phyloP scores from a whole-genome alignment of 2,888 invertebrate species.

The Orchesellides sinensis region DNA sequence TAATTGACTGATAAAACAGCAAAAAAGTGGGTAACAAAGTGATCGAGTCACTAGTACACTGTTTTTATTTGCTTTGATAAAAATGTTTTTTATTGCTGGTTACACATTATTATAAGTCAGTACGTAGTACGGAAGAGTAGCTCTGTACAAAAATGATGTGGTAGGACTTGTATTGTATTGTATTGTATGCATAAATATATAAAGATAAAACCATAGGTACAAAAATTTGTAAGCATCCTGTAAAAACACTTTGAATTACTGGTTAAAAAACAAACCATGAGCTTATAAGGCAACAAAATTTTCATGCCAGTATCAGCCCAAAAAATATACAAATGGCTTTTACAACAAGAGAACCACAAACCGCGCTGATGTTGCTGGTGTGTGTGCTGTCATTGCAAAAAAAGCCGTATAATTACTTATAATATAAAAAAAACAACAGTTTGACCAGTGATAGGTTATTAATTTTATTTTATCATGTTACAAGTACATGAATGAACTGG shows the following conservation, averaged over 20 bases:
- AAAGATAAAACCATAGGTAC: neutral
- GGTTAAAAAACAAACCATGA: too few species aligned
- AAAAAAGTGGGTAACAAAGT: constrained; percentile 49
- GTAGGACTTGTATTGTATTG: too few species aligned
- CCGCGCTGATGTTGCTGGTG: constrained; percentile 1
- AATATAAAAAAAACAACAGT: constrained; percentile 27
- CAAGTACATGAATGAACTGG: constrained; percentile 34
- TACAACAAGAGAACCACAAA: neutral
- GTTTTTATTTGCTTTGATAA: neutral
- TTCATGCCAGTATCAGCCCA: neutral
- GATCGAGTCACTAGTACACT: constrained; percentile 22
- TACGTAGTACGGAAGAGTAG: too few species aligned
- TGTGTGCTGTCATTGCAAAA: neutral
- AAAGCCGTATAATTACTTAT: constrained; percentile 10
- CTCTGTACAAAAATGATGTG: too few species aligned
- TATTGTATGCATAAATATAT: too few species aligned
- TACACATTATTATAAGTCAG: neutral
- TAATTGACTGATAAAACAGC: constrained; percentile 42
- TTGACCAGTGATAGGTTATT: constrained; percentile 13
- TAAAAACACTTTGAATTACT: too few species aligned
- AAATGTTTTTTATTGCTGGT: neutral
- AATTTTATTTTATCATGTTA: neutral
- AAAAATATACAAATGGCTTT: constrained; percentile 3
- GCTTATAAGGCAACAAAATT: neutral
- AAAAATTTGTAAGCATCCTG: too few species aligned